phyloP scores from a whole-genome alignment of 1,140 invertebrate genomes.

The Dendrolimus kikuchii region DNA sequence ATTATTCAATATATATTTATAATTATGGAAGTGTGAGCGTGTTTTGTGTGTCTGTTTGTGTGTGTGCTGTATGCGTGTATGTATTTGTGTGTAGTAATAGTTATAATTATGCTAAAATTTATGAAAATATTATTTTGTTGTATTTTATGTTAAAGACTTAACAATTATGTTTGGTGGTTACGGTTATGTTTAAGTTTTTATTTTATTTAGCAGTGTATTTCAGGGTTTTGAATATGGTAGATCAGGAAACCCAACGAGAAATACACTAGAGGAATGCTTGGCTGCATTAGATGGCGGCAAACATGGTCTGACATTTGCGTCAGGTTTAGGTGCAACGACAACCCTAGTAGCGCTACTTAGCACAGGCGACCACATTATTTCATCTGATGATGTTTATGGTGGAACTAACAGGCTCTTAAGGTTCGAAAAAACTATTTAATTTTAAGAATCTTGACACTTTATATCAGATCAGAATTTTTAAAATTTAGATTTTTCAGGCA shows the following conservation, averaged over 20 bases:
- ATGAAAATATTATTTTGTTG: background rate
- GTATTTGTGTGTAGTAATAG: too few species aligned
- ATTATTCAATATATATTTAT: too few species aligned
- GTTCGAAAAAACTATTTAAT: slow-evolving; percentile 21
- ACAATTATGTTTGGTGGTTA: too few species aligned
- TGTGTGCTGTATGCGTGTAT: too few species aligned
- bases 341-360: slow-evolving; percentile 83
- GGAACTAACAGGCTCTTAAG: slow-evolving; percentile 85
- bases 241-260: slow-evolving; percentile 95
- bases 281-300: slow-evolving; percentile 93
- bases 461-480: slow-evolving; percentile 1
- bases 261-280: slow-evolving; percentile 90
- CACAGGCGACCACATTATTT: slow-evolving; percentile 92
- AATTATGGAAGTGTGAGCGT: too few species aligned
- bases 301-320: slow-evolving; percentile 89
- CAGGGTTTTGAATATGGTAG: slow-evolving; percentile 94
- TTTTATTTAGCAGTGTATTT: slow-evolving; percentile 7
- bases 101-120: too few species aligned
- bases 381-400: slow-evolving; percentile 96
- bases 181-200: too few species aligned
- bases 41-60: too few species aligned
- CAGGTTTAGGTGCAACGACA: slow-evolving; percentile 90
- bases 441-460: background rate
- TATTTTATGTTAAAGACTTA: background rate
- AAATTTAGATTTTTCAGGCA: slow-evolving; percentile 53